Base-by-base conservation (phyloP, 2,113 vertebrate species). In the Barnardius zonarius region DNA sequence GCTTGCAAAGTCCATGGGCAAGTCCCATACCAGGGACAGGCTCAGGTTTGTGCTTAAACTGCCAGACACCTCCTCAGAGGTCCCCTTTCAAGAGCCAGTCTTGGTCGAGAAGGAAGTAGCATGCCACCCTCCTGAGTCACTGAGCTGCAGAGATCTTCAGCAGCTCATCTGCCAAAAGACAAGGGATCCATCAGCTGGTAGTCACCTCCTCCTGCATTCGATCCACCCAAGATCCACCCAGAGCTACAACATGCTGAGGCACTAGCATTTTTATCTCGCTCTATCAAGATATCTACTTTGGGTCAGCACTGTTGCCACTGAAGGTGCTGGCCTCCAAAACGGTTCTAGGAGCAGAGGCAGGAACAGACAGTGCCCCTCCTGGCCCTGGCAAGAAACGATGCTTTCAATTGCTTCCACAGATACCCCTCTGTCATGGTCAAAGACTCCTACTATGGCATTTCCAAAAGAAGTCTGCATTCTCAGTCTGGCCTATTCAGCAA, bases 151-250 rank as follows among this genome's bases (percentile, higher is more conserved):
- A 6, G 4, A 35, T 51, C 41, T 51, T 51, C 55, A 61, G 49
- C 17, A 44, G 11, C 14, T 66, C 8, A 5, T 14, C 15, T 55
- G 8, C 55, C 17, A 62, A 41, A 51, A 88, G 67, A 41, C 39
- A 0, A 75, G 46, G 62, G 12, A 46, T 55, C 35, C 24, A 3
- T 19, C 0, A 0, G 17, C 62, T 86, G 18, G 64, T 51, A 8
- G 5, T 66, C 13, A 3, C 41, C 39, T 79, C 5, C 7, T 14
- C 31, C 31, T 55, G 39, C 6, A 33, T 5, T 41, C 6, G 1
- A 9, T 22, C 28, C 35, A 55, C 11, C 13, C 61, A 75, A 44
- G 28, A 49, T 8, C 59, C 5, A 66, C 25, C 12, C 44, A 70
- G 62, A 75, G 22, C 33, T 62, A 70, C n/a, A 73, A 23, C 17